A percentile compares a stretch with the other conserved stretches of the same genome.
Evolutionary conservation across 2,888 invertebrate species (phyloP).

Genomic region (Drosophila nr. fundita): DNA sequence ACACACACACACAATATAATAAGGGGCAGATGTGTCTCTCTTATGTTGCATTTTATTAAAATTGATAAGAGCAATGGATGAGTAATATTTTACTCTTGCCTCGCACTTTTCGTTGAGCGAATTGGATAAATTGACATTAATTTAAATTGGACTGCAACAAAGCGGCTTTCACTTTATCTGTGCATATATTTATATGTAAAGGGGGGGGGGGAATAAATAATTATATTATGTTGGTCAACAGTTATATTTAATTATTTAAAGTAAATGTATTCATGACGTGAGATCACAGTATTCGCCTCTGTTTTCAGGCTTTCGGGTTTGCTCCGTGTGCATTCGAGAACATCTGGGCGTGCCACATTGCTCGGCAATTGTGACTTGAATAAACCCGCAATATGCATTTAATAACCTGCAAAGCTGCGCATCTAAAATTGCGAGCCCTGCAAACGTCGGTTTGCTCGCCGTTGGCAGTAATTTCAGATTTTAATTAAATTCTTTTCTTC

Average conservation of each 20-base stretch:
- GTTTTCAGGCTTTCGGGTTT: not conserved
- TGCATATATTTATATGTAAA: not conserved
- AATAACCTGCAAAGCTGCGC: slow-evolving; percentile 52
- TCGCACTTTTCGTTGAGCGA: slow-evolving; percentile 1
- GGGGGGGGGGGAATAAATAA: slow-evolving; percentile 47
- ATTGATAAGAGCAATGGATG: slow-evolving; percentile 39
- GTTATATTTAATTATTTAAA: slow-evolving; percentile 50
- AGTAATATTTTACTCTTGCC: slow-evolving; percentile 15
- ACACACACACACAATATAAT: not conserved
- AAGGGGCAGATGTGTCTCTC: slow-evolving; percentile 3
- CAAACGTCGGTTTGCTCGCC: slow-evolving; percentile 53
- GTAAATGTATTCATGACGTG: slow-evolving; percentile 39
- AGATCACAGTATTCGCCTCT: slow-evolving; percentile 22
- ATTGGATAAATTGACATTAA: slow-evolving; percentile 48
- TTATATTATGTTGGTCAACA: slow-evolving; percentile 40
- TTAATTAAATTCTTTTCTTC: slow-evolving; percentile 77
- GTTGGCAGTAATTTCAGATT: slow-evolving; percentile 74
- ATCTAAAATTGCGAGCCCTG: slow-evolving; percentile 66
- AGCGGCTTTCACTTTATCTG: slow-evolving; percentile 18
- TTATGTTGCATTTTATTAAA: slow-evolving; percentile 46
- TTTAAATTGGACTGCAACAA: slow-evolving; percentile 44
- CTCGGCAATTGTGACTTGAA: slow-evolving; percentile 34
- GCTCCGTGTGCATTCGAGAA: slow-evolving; percentile 20
- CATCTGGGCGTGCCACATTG: slow-evolving; percentile 26
- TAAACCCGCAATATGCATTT: slow-evolving; percentile 51